Evolutionary conservation across 2,113 vertebrate genomes (phyloP).

Genomic region (Ptyas mucosa): DNA sequence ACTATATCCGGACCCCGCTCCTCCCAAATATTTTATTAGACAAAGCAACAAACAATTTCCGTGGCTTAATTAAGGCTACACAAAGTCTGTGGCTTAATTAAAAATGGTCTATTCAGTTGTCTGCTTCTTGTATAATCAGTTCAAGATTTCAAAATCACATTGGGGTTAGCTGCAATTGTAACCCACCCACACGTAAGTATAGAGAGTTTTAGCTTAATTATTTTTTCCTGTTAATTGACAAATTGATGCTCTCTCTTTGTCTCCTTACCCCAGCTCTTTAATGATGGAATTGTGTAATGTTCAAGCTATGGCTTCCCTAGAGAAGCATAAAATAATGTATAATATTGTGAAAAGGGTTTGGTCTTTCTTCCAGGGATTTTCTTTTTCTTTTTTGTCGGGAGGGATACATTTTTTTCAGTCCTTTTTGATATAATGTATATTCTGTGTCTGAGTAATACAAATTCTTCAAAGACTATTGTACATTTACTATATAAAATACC

Average conservation of each 20-base stretch:
- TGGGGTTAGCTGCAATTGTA: background rate
- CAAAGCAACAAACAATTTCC: background rate
- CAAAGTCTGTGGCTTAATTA: background rate
- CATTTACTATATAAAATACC: background rate
- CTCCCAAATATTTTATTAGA: background rate
- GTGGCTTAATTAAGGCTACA: background rate
- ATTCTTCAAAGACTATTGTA: background rate
- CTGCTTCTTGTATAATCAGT: background rate
- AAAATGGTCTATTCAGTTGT: background rate
- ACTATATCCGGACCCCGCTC: background rate
- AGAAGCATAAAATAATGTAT: background rate
- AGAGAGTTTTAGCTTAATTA: background rate
- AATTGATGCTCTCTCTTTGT: background rate
- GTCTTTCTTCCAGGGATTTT: background rate
- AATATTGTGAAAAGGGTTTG: background rate
- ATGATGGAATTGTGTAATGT: background rate
- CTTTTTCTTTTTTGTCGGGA: background rate
- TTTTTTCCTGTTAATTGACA: background rate
- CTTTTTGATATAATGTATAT: conserved; percentile 8
- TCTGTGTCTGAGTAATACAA: conserved; percentile 9
- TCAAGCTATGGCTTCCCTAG: background rate
- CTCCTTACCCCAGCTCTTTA: background rate
- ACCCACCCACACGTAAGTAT: background rate
- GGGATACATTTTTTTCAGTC: background rate
- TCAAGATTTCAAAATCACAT: background rate